Conservation (phyloP, 2,113 vertebrate species). For the Panthera uncia region DNA sequence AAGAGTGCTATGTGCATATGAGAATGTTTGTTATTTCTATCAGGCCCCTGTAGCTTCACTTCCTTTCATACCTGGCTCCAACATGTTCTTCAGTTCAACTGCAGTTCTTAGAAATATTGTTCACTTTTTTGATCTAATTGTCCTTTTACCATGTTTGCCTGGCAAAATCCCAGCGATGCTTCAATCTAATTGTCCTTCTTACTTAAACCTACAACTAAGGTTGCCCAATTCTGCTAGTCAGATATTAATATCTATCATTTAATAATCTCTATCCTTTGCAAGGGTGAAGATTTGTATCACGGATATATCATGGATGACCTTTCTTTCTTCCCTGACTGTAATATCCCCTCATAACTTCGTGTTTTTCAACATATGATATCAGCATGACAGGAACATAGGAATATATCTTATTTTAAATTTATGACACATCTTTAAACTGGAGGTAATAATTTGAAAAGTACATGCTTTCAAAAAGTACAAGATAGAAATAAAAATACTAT, state of each 20-base stretch:
- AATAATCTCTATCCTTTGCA: not conserved
- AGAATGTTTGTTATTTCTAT: not conserved
- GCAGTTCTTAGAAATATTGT: not conserved
- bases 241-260: not conserved
- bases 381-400: not conserved
- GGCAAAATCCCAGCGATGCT: not conserved
- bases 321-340: not conserved
- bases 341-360: not conserved
- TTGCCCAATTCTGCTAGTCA: not conserved
- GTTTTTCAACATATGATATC: not conserved
- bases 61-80: not conserved
- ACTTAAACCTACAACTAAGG: not conserved
- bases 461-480: not conserved
- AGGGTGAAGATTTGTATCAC: not conserved
- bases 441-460: slow-evolving; percentile 33
- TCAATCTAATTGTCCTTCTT: not conserved
- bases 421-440: not conserved
- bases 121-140: not conserved
- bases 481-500: not conserved
- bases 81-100: not conserved
- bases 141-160: not conserved
- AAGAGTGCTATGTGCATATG: not conserved
- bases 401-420: slow-evolving; percentile 27
- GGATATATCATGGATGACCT: not conserved
- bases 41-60: not conserved